Percentiles rank a stretch among this genome's conserved stretches.
These are phyloP conservation scores for Cololabis saira DNA, from an alignment of 2,113 vertebrate species.

Conservation along the genomic window DNA sequence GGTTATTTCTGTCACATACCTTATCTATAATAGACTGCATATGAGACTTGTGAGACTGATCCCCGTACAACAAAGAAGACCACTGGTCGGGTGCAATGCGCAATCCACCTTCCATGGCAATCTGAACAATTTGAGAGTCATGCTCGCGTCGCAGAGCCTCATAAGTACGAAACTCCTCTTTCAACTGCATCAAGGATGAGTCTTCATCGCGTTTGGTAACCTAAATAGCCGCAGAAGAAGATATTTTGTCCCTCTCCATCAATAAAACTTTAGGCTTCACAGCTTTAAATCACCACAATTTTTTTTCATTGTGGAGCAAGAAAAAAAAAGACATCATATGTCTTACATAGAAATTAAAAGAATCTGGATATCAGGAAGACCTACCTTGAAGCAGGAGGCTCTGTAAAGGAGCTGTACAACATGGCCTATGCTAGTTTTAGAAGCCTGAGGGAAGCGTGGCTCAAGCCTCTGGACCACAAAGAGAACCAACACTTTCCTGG, in stretches of 20 bases:
- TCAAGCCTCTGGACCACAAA: slow-evolving; percentile 98
- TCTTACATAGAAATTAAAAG: not conserved
- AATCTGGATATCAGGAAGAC: slow-evolving; percentile 4
- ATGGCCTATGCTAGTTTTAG: slow-evolving; percentile 98
- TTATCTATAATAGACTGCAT: slow-evolving; percentile 99
- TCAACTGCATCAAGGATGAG: slow-evolving; percentile 97
- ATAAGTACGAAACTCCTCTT: slow-evolving; percentile 97
- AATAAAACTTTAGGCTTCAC: too few species aligned
- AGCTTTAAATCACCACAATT: too few species aligned
- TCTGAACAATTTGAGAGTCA: slow-evolving; percentile 98
- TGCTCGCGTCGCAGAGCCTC: slow-evolving; percentile 96
- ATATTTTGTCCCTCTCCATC: not conserved
- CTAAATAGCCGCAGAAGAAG: slow-evolving; percentile 64
- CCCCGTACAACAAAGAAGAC: slow-evolving; percentile 96
- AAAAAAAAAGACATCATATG: not conserved
- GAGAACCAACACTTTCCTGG: slow-evolving; percentile 96
- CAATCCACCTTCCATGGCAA: slow-evolving; percentile 97
- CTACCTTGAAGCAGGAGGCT: slow-evolving; percentile 98
- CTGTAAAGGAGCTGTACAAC: slow-evolving; percentile 98
- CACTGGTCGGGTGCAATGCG: slow-evolving; percentile 99
- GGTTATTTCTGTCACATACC: slow-evolving; percentile 72
- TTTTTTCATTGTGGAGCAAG: not conserved
- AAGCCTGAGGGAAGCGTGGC: slow-evolving; percentile 96
- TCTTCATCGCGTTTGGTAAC: slow-evolving; percentile 98
- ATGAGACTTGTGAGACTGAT: slow-evolving; percentile 98